Evolutionary conservation across 2,113 vertebrate species (phyloP), one percentile per base, ranked within the genome.

Genomic region (Notarius quadriscutis): DNA sequence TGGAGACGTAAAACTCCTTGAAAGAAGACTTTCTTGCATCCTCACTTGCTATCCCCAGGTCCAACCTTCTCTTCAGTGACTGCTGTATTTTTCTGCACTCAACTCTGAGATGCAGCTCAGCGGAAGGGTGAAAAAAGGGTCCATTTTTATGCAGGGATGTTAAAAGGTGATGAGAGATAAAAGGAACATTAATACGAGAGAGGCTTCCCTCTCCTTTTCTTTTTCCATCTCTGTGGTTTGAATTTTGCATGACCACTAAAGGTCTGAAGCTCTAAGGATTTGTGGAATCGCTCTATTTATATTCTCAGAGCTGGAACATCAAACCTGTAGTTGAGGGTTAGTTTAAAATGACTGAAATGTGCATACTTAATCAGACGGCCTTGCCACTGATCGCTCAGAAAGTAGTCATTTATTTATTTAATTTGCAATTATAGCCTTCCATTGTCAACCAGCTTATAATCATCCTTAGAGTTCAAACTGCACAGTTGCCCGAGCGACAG

Each of bases 161-260:
- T 86, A 84, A 89, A 89, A 87, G 75, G 80, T 89, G 83, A 85
- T 87, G 82, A 89, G 82, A 84, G 80, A 84, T 84, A 80, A 89
- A 90, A 90, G 86, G 85, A 88, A 86, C 86, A 83, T 88, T 89
- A 87, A 88, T 89, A 78, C 89, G 55, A 69, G 81, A 88, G 87
- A 22, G 82, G 55, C 14, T 34, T 67, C 77, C 55, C 81, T 77
- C 86, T 88, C 75, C 55, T 87, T 85, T 84, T 84, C 57, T 83
- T 87, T 89, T 86, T 85, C 88, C 86, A 77, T 88, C 53, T 85
- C 51, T 81, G 57, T 55, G 48, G 80, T 87, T 89, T 90, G 83
- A 92, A 92, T 92, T 90, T 92, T 90, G 86, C 84, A 92, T 91
- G 90, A 92, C 87, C 79, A 84, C 81, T 89, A 87, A 91, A 88